Conservation (phyloP, 64 coral and sea anemone species). For the Montipora sp. region DNA sequence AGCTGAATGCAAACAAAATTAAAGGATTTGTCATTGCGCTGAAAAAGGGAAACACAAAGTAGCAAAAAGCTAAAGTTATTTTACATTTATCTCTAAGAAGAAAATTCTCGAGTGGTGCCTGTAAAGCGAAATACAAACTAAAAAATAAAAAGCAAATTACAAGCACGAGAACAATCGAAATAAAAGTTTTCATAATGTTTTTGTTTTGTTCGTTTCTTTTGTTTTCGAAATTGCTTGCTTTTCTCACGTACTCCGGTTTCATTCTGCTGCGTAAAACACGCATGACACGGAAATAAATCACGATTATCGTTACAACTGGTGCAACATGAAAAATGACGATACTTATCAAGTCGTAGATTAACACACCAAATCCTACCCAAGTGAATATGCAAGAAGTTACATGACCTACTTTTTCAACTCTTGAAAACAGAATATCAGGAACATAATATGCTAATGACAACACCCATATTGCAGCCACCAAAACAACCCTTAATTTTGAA, state of each 20-base stretch:
- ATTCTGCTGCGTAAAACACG: not conserved
- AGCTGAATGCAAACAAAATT: conserved; percentile 25
- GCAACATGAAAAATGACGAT: not conserved
- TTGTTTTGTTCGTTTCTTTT: conserved; percentile 4
- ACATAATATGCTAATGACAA: not conserved
- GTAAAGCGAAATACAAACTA: not conserved
- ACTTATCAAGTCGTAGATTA: not conserved
- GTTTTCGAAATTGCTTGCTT: not conserved
- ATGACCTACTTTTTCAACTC: not conserved
- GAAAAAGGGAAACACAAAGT: not conserved
- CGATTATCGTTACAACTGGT: not conserved
- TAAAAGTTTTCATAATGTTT: conserved; percentile 19
- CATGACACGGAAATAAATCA: conserved; percentile 5
- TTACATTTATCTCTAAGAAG: not conserved
- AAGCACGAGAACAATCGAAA: not conserved
- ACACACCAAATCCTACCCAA: not conserved
- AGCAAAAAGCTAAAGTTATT: not conserved
- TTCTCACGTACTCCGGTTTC: not conserved
- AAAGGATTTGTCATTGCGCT: not conserved
- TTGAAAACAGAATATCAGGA: not conserved
- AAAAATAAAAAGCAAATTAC: not conserved
- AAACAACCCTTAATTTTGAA: not conserved
- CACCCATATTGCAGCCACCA: not conserved
- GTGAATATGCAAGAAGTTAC: not conserved
- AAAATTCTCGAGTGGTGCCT: not conserved